These are phyloP conservation scores for Saxicola maurus DNA, from an alignment of 2,797 vertebrate species.

Conservation along the genomic window DNA sequence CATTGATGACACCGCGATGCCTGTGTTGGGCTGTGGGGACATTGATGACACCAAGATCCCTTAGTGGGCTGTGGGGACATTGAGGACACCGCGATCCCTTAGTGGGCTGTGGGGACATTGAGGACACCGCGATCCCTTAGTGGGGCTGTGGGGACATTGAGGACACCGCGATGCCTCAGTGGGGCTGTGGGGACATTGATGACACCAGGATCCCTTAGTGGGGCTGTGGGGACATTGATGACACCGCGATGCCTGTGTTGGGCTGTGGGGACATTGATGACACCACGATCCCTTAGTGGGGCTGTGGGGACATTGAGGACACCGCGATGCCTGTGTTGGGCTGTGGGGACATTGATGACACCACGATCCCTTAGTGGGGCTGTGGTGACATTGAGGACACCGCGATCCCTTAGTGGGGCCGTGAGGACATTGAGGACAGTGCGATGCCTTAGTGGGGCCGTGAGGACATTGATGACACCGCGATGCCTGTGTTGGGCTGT, in stretches of 20 bases:
- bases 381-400: not conserved
- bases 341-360: not conserved
- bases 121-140: rapidly evolving
- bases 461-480: not conserved
- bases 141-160: not conserved
- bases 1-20: rapidly evolving
- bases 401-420: no score
- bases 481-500: no score
- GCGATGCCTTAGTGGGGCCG: rapidly evolving
- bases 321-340: no score
- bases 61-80: not conserved
- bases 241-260: rapidly evolving
- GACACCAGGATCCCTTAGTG: rapidly evolving
- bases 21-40: not conserved
- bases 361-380: rapidly evolving
- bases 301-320: no score
- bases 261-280: not conserved
- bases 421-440: not conserved
- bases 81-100: rapidly evolving
- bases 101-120: rapidly evolving
- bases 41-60: rapidly evolving
- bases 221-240: not conserved
- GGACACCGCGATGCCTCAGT: rapidly evolving
- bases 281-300: not conserved
- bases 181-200: not conserved